A percentile compares a stretch with the other conserved stretches of the same genome.
phyloP scores from a whole-genome alignment of 2,888 invertebrate genomes.

The Elaeidobius kamerunicus region DNA sequence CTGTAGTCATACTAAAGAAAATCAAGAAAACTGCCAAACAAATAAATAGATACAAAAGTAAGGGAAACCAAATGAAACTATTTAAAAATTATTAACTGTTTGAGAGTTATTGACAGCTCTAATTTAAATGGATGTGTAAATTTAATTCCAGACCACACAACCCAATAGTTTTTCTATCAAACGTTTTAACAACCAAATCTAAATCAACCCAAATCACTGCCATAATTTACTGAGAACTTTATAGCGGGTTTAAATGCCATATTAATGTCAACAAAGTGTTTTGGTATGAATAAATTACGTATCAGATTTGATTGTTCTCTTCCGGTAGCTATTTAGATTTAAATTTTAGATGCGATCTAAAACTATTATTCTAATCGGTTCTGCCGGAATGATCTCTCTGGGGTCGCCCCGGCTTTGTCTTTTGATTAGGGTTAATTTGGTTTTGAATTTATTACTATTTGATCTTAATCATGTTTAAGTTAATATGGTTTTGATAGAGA shows the following conservation, averaged over 20 bases:
- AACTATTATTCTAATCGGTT: constrained; percentile 22
- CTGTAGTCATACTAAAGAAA: no score
- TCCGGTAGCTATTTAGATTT: constrained; percentile 21
- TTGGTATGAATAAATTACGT: constrained; percentile 18
- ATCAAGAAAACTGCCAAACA: no score
- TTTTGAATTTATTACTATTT: constrained; percentile 11
- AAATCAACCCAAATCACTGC: constrained; percentile 4
- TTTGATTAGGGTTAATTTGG: constrained; percentile 14
- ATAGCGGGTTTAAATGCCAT: constrained; percentile 18
- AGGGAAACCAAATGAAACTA: background rate
- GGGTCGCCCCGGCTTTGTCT: constrained; percentile 22
- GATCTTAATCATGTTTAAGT: no score
- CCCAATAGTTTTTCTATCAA: no score
- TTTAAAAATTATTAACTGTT: background rate
- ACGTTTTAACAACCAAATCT: constrained; percentile 1
- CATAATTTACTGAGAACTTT: constrained; percentile 13
- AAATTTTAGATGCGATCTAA: constrained; percentile 23
- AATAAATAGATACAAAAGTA: background rate
- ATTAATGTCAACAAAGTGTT: constrained; percentile 21
- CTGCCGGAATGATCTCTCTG: constrained; percentile 4
- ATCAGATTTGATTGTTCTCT: constrained; percentile 17
- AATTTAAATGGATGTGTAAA: no score
- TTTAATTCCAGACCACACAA: no score
- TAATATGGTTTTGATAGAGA: no score
- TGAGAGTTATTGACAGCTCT: no score